Conservation (phyloP, 2,888 invertebrate genomes). For the Empis livida region DNA sequence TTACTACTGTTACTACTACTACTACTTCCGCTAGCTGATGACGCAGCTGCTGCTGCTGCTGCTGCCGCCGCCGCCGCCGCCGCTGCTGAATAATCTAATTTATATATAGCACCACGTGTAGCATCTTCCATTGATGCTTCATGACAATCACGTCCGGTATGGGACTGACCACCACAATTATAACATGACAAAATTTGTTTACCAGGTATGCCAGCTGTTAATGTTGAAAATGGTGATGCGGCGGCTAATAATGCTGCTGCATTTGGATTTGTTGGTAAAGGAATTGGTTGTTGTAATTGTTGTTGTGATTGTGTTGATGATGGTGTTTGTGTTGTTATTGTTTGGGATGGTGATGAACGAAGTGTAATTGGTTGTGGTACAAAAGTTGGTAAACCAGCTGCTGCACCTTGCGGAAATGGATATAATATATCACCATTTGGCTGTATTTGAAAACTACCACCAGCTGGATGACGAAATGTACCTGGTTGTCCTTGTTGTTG, state of each 20-base stretch:
- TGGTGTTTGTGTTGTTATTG: constrained; percentile 20
- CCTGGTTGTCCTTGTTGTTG: constrained; percentile 15
- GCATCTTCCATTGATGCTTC: constrained; percentile 89
- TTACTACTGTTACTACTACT: constrained; percentile 1
- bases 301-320: constrained; percentile 12
- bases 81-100: constrained; percentile 45
- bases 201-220: constrained; percentile 16
- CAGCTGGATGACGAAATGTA: constrained; percentile 26
- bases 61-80: not conserved
- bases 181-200: constrained; percentile 53
- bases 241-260: constrained; percentile 15
- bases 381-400: constrained; percentile 16
- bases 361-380: constrained; percentile 14
- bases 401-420: constrained; percentile 32
- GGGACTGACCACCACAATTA: constrained; percentile 80
- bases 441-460: constrained; percentile 33
- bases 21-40: not conserved
- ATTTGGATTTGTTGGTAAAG: constrained; percentile 14
- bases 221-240: constrained; percentile 23
- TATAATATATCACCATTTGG: constrained; percentile 44
- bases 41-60: too few relatives aligned
- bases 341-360: constrained; percentile 20
- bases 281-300: constrained; percentile 13
- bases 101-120: constrained; percentile 58
- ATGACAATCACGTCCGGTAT: constrained; percentile 75